Evolutionary conservation across 2,888 invertebrate species (phyloP).

Genomic region (Nineta flava): DNA sequence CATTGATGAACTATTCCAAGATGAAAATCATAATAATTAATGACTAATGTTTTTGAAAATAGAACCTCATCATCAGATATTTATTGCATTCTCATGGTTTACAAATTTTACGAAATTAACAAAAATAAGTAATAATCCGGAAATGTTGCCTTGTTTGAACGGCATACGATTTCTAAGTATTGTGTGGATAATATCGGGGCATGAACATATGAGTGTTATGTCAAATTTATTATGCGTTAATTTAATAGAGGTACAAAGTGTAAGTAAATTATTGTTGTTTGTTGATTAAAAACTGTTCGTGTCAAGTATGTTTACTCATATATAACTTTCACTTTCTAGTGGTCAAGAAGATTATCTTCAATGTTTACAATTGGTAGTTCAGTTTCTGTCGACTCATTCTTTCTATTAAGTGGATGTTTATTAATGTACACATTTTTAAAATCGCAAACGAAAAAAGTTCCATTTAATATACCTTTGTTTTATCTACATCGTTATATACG

Average conservation of each 20-base stretch:
- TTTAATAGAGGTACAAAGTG: background rate
- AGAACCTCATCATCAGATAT: conserved; percentile 12
- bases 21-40: too few species aligned
- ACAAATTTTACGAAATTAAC: conserved; percentile 28
- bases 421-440: conserved; percentile 29
- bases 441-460: conserved; percentile 17
- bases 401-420: conserved; percentile 42
- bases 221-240: conserved; percentile 15
- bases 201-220: conserved; percentile 20
- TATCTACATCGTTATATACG: conserved; percentile 30
- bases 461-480: conserved; percentile 21
- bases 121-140: conserved; percentile 22
- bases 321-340: conserved; percentile 24
- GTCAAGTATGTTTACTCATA: too few species aligned
- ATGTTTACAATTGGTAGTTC: conserved; percentile 26
- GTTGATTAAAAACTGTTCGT: too few species aligned
- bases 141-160: conserved; percentile 28
- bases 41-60: conserved; percentile 5
- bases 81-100: conserved; percentile 26
- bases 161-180: conserved; percentile 30
- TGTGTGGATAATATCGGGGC: conserved; percentile 32
- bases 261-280: conserved; percentile 6
- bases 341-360: conserved; percentile 16
- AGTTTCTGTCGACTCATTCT: conserved; percentile 45
- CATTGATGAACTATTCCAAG: too few species aligned